Evolutionary conservation across 2,797 vertebrate genomes (phyloP).

Genomic region (Triplophysa yarkandensis): DNA sequence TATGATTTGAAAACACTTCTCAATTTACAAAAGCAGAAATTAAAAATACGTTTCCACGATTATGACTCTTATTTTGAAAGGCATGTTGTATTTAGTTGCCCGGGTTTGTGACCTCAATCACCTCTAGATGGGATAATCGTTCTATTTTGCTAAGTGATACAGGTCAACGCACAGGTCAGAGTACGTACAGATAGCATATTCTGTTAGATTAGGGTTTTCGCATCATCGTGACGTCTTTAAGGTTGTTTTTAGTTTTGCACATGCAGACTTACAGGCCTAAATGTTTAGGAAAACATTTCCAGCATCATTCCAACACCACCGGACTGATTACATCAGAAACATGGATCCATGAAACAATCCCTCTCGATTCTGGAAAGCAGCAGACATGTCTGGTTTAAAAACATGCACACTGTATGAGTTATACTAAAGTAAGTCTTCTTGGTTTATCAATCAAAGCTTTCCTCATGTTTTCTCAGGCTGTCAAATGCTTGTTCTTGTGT

Average conservation of each 20-base stretch:
- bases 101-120: neutral
- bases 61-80: constrained; percentile 1
- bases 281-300: neutral
- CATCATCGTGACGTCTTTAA: neutral
- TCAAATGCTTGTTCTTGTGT: constrained; percentile 16
- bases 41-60: neutral
- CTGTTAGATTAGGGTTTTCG: neutral
- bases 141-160: neutral
- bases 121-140: constrained; percentile 32
- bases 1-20: neutral
- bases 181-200: no score
- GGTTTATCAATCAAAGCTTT: neutral
- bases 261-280: neutral
- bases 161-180: neutral
- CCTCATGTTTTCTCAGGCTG: constrained; percentile 4
- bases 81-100: neutral
- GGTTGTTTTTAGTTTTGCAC: no score
- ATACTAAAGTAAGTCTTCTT: neutral
- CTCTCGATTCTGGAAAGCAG: neutral
- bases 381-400: neutral
- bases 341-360: neutral
- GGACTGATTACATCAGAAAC: neutral
- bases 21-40: neutral
- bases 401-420: neutral
- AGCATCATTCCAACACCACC: neutral